Conservation (phyloP, 1,140 invertebrate genomes). For the Colletes gigas region DNA sequence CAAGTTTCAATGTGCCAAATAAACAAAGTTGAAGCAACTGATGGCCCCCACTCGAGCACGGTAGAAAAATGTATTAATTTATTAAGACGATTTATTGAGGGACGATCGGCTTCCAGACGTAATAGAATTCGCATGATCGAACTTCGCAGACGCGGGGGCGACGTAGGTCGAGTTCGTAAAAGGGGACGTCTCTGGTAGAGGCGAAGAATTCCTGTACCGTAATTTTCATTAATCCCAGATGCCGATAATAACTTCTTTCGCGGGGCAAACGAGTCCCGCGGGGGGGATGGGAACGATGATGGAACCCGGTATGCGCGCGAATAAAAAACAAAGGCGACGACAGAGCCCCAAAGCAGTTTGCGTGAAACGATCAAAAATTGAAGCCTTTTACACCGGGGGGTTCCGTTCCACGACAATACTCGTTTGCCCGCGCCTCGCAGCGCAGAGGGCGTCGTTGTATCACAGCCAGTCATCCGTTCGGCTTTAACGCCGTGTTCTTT, state of each 20-base stretch:
- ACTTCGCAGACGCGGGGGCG: neutral
- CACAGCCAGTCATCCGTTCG: conserved; percentile 13
- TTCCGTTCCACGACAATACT: conserved; percentile 26
- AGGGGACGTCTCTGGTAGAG: conserved; percentile 3
- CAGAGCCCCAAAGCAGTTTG: neutral
- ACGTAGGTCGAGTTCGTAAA: conserved; percentile 7
- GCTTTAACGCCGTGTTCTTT: conserved; percentile 37
- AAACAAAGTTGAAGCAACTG: no score
- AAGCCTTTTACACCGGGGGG: conserved; percentile 12
- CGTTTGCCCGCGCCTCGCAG: neutral
- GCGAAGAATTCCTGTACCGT: conserved; percentile 32
- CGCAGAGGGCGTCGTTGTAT: conserved; percentile 12
- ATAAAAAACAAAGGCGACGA: neutral
- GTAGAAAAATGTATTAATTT: no score
- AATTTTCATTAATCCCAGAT: conserved; percentile 37
- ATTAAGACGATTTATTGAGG: no score
- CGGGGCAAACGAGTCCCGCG: neutral
- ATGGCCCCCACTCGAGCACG: no score
- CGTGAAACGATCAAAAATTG: conserved; percentile 31
- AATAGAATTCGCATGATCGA: neutral
- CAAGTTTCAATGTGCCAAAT: no score
- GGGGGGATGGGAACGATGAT: neutral
- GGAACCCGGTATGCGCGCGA: neutral
- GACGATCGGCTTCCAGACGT: no score
- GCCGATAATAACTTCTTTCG: conserved; percentile 33